phyloP scores from a whole-genome alignment of 2,113 vertebrate genomes.

The Collichthys lucidus region DNA sequence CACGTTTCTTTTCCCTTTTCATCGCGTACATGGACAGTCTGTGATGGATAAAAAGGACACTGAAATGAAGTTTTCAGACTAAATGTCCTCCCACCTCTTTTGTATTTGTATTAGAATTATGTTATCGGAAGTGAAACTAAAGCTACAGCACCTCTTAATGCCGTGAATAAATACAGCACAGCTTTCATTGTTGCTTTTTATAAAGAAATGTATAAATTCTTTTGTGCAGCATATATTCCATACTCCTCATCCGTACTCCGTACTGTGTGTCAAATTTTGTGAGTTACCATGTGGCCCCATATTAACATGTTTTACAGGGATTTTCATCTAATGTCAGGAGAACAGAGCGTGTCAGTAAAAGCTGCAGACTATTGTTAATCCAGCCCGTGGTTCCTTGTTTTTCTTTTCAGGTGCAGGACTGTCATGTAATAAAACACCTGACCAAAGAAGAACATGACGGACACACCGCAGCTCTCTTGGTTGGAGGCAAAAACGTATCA shows the following conservation, averaged over 20 bases:
- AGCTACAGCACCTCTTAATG: not conserved
- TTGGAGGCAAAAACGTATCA: conserved; percentile 93
- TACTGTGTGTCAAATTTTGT: not conserved
- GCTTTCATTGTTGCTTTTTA: not conserved
- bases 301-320: conserved; percentile 7
- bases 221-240: no score
- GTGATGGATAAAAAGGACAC: conserved; percentile 4
- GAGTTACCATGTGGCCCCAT: not conserved
- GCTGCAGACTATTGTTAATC: not conserved
- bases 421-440: conserved; percentile 90
- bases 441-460: conserved; percentile 89
- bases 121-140: conserved; percentile 3
- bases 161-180: not conserved
- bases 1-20: conserved; percentile 22
- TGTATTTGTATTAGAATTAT: not conserved
- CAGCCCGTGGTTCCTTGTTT: not conserved
- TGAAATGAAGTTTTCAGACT: not conserved
- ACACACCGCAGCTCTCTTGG: conserved; percentile 83
- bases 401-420: conserved; percentile 91
- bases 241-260: no score
- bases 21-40: not conserved
- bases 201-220: not conserved
- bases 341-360: not conserved
- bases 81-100: conserved; percentile 25
- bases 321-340: conserved; percentile 11